Evolutionary conservation across 2,797 vertebrate species (phyloP).

Genomic region (Sibirionetta formosa): DNA sequence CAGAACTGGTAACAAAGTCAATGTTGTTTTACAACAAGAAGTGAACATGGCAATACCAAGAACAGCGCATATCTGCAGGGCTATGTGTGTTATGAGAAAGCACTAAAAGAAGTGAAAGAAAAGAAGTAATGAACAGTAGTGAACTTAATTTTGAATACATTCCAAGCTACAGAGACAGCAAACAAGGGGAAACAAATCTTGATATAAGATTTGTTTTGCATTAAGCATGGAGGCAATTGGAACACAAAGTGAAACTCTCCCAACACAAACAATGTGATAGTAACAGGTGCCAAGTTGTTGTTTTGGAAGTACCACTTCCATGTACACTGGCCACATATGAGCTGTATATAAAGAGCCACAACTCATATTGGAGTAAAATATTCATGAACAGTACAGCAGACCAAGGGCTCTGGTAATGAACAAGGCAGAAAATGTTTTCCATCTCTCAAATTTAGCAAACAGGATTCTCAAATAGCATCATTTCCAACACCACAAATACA

Average conservation of each 20-base stretch:
- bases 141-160: constrained; percentile 42
- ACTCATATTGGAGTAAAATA: constrained; percentile 21
- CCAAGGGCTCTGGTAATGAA: constrained; percentile 16
- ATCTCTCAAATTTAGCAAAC: neutral
- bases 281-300: constrained; percentile 29
- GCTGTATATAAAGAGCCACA: constrained; percentile 8
- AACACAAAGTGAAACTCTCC: constrained; percentile 49
- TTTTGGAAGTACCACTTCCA: constrained; percentile 38
- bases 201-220: constrained; percentile 64
- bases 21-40: neutral
- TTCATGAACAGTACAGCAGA: constrained; percentile 30
- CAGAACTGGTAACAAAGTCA: neutral
- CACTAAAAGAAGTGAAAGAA: constrained; percentile 43
- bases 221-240: neutral
- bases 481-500: neutral
- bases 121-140: constrained; percentile 48
- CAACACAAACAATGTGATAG: constrained; percentile 20
- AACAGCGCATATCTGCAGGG: neutral
- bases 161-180: constrained; percentile 38
- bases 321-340: neutral
- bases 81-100: constrained; percentile 33
- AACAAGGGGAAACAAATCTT: constrained; percentile 67
- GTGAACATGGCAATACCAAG: neutral
- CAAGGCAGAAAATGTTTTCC: neutral
- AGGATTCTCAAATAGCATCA: neutral